Evolutionary conservation across 2,113 vertebrate genomes (phyloP).

Genomic region (Equus przewalskii): DNA sequence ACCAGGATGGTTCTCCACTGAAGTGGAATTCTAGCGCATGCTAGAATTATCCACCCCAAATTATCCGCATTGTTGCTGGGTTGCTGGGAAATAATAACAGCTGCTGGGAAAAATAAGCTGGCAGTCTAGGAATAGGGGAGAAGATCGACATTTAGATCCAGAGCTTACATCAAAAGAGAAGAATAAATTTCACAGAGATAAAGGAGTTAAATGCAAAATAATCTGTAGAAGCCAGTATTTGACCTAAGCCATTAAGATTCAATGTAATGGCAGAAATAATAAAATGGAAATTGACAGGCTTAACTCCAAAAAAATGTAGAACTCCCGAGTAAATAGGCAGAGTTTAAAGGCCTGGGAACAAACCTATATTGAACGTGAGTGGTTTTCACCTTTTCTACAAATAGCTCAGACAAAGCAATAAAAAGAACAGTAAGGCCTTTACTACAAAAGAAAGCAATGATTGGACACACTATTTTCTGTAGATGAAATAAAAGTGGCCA

Average conservation of each 20-base stretch:
- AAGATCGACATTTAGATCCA: accelerated
- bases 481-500: neutral
- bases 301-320: neutral
- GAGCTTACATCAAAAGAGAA: neutral
- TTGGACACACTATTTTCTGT: neutral
- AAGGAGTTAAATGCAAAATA: neutral
- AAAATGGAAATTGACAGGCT: neutral
- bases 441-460: neutral
- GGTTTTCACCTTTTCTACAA: neutral
- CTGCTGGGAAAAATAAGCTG: neutral
- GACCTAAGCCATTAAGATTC: neutral
- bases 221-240: neutral
- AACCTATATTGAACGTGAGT: accelerated
- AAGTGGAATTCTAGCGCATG: no score
- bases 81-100: neutral
- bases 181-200: neutral
- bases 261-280: neutral
- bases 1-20: neutral
- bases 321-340: neutral
- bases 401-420: neutral
- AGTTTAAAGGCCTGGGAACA: neutral
- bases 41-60: no score
- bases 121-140: no score
- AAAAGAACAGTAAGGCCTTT: neutral
- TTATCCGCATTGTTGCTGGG: accelerated